Percentiles rank a stretch among this genome's conserved stretches.
These are phyloP conservation scores for Xenopus petersii DNA, from an alignment of 2,797 vertebrate genomes.

Conservation along the genomic window DNA sequence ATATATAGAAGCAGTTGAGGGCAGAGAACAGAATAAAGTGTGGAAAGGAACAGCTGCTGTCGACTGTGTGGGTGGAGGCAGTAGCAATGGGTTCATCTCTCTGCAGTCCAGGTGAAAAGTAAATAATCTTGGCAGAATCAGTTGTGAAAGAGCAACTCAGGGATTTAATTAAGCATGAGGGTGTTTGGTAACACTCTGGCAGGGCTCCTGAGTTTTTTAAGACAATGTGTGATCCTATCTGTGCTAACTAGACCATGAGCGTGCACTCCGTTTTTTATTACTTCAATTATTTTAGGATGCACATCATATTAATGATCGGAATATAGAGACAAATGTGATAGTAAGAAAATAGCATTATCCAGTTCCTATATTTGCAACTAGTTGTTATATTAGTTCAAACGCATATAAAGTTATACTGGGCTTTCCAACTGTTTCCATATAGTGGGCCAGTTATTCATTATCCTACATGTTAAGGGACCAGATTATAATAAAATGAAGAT, in stretches of 20 bases:
- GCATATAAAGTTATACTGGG: too few relatives aligned
- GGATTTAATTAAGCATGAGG: constrained; percentile 36
- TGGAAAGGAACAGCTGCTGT: constrained; percentile 47
- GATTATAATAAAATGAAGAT: too few relatives aligned
- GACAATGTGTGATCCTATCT: constrained; percentile 19
- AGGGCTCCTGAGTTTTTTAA: constrained; percentile 17
- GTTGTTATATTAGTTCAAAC: too few relatives aligned
- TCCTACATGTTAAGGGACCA: too few relatives aligned
- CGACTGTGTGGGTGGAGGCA: constrained; percentile 30
- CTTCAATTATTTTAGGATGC: too few relatives aligned
- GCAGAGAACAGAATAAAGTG: constrained; percentile 32
- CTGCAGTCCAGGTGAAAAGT: constrained; percentile 41
- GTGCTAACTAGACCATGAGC: too few relatives aligned
- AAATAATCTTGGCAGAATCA: constrained; percentile 43
- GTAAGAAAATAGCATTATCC: too few relatives aligned
- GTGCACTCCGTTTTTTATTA: too few relatives aligned
- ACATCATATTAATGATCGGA: too few relatives aligned
- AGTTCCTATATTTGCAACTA: too few relatives aligned
- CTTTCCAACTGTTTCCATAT: background rate
- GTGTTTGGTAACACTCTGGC: constrained; percentile 37
- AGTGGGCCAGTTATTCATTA: too few relatives aligned
- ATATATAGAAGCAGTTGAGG: constrained; percentile 40
- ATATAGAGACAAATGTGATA: too few relatives aligned
- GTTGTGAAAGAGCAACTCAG: constrained; percentile 8
- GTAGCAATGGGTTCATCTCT: constrained; percentile 30